These are phyloP conservation scores for Ophioderma brevispina DNA, from an alignment of 35 echinoderm and acorn worm genomes.

Conservation along the genomic window DNA sequence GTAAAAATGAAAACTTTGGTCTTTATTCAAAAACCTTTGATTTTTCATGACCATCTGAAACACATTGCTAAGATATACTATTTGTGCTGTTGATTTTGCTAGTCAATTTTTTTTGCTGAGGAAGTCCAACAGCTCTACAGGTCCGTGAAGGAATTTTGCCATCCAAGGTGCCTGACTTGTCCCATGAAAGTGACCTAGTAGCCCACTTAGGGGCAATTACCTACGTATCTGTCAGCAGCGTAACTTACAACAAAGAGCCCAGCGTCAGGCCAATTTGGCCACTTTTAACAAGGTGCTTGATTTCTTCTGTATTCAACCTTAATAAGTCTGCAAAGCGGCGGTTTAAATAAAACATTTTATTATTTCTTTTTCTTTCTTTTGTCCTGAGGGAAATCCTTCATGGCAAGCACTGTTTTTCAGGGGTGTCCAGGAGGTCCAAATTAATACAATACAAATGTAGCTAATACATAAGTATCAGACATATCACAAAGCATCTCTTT, in stretches of 20 bases:
- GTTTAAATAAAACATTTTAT: not conserved
- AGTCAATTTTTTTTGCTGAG: constrained; percentile 76
- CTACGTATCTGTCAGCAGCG: constrained; percentile 85
- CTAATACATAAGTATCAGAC: not conserved
- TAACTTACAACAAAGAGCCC: constrained; percentile 90
- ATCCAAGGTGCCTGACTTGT: constrained; percentile 82
- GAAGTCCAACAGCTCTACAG: constrained; percentile 95
- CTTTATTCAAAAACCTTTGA: too few species aligned
- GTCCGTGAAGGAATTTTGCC: constrained; percentile 72
- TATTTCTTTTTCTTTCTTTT: too few species aligned
- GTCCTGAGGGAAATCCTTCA: too few species aligned
- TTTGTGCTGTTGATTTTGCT: not conserved
- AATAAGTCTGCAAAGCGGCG: not conserved
- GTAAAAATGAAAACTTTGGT: too few species aligned
- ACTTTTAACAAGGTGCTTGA: constrained; percentile 97
- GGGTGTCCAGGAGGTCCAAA: too few species aligned
- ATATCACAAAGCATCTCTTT: not conserved
- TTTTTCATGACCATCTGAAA: too few species aligned
- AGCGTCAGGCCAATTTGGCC: constrained; percentile 69
- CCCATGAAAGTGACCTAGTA: constrained; percentile 67
- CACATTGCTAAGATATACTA: too few species aligned
- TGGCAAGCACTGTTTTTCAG: too few species aligned
- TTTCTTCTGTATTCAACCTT: too few species aligned
- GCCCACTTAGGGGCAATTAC: constrained; percentile 80
- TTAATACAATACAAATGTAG: not conserved